Base-by-base conservation (phyloP, 30 jellyfish, hydroid and myxozoan genomes). In the Pseudorhiza aurosa region DNA sequence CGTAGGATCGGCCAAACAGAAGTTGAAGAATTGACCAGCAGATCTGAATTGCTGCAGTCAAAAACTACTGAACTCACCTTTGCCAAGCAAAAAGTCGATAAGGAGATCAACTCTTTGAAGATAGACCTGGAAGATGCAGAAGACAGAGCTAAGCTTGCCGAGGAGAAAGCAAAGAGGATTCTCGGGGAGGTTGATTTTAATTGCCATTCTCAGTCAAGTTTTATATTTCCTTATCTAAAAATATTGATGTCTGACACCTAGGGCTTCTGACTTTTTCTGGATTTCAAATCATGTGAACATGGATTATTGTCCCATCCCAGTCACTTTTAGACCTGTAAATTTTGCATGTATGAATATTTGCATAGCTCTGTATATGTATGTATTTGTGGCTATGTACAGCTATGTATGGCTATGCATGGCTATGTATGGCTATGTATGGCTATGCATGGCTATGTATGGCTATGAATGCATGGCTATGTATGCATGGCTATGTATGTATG, bases 111-210 rank as follows among this genome's bases (percentile, higher is more conserved):
- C 42, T 14, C 70, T 18, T 35, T 83, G 58, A 75, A 63, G 43
- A 72, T 63, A 19, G 95, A 83, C 35, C 39, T 70, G 29, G 95
- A 83, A 40, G 95, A 83, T 43, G 55, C 75, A 12, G 95, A 83
- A 12, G 85, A 83, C 33, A 32, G 83, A 25, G 95, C 88, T 27
- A 83, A 76, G 32, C 81, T 62, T 26, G 88, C 83, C 5, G 95
- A 83, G 24, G 95, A 83, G 70, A 70, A 70, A 49, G 74, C 95
- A 1, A 72, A 50, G 75, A 70, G 85, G 63, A 58, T 72, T 35
- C 32, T 59, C 2, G 69, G 81, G 18, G 95, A 83, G 88, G 95
- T 83, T 7, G 12, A 0, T 18, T 11, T 0, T 12, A 36, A 0
- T n/a, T 9, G 18, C 3, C 24, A 0, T 6, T 27, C 0, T 40